These are phyloP conservation scores for Onychorhynchus coronatus DNA, from an alignment of 2,113 vertebrate genomes.

Conservation along the genomic window DNA sequence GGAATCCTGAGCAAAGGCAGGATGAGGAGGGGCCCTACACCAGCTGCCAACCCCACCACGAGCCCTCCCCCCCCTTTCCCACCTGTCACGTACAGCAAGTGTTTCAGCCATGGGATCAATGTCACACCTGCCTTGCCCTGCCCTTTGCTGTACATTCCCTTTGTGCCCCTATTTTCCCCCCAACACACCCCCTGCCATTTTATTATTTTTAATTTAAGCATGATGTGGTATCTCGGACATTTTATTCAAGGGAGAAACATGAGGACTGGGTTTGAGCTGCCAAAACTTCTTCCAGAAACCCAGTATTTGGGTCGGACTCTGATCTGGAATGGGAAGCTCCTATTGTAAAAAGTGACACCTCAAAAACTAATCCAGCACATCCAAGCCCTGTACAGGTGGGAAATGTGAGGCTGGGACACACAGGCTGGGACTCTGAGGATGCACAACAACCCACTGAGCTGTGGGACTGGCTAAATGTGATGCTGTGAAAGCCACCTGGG, in stretches of 20 bases:
- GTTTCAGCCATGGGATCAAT: slow-evolving; percentile 47
- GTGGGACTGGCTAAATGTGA: not conserved
- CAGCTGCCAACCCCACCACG: slow-evolving; percentile 17
- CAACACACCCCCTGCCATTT: not conserved
- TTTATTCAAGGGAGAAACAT: not conserved
- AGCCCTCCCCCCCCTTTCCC: not conserved
- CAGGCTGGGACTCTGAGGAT: not conserved
- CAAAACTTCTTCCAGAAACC: not conserved
- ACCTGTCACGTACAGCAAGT: slow-evolving; percentile 21
- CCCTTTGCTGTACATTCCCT: slow-evolving; percentile 57
- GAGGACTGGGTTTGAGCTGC: slow-evolving; percentile 31
- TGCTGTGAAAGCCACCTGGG: slow-evolving; percentile 21
- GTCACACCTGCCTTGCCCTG: slow-evolving; percentile 3
- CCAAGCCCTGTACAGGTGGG: not conserved
- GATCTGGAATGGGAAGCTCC: not conserved
- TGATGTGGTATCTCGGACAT: not conserved
- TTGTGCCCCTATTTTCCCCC: not conserved
- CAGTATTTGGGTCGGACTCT: not conserved
- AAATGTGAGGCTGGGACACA: not conserved
- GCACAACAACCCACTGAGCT: not conserved
- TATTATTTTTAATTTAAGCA: slow-evolving; percentile 47
- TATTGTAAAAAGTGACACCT: not conserved
- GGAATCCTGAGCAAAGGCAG: slow-evolving; percentile 44
- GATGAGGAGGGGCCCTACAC: slow-evolving; percentile 18
- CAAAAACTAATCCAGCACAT: not conserved